A percentile compares a stretch with the other conserved stretches of the same genome.
phyloP scores from a whole-genome alignment of 2,797 vertebrate species.

The Gymnopithys bicolor region DNA sequence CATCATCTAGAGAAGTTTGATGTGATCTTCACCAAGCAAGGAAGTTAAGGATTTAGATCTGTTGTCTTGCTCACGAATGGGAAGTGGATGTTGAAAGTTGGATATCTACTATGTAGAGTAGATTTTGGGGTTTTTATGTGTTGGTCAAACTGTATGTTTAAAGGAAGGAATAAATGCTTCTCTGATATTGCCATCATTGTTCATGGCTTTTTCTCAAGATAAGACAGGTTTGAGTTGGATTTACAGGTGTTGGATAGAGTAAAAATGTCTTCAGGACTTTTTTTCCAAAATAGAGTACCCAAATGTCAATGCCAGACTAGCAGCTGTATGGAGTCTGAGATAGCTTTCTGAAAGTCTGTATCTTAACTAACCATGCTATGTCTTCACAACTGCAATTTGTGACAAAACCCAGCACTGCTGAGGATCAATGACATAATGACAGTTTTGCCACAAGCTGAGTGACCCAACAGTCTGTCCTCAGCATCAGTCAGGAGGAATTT shows the following conservation, averaged over 20 bases:
- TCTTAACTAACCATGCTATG: neutral
- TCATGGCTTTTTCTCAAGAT: neutral
- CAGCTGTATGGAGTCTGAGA: neutral
- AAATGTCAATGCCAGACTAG: neutral
- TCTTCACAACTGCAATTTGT: neutral
- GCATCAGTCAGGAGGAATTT: neutral
- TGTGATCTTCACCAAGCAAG: neutral
- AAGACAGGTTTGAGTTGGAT: neutral
- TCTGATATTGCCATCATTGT: neutral
- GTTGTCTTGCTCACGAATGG: neutral
- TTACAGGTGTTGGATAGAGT: neutral
- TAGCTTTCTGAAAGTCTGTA: neutral
- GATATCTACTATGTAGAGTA: neutral
- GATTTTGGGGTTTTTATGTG: neutral
- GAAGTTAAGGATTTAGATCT: neutral
- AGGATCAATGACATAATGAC: accelerated
- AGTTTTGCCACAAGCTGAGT: neutral
- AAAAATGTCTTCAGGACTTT: neutral
- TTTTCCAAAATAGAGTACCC: neutral
- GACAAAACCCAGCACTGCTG: neutral
- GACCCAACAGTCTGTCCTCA: neutral
- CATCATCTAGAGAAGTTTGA: neutral
- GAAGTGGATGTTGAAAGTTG: neutral
- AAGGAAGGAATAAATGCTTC: neutral
- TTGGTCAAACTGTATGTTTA: neutral